phyloP scores from a whole-genome alignment of 2,888 invertebrate species.

The Nesidiocoris tenuis region DNA sequence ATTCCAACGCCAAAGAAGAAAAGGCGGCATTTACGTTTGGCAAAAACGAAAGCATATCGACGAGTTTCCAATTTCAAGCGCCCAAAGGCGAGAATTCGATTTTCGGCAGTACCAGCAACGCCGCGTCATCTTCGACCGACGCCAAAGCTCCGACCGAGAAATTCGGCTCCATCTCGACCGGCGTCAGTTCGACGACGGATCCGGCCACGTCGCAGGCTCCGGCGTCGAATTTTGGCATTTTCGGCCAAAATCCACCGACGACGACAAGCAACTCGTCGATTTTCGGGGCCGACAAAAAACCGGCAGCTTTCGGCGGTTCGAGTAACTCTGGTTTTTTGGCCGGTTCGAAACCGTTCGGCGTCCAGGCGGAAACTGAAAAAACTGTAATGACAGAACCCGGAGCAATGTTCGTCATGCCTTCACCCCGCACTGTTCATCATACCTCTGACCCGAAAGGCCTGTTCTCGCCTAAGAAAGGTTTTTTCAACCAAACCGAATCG shows the following conservation, averaged over 20 bases:
- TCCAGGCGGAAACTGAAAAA: background rate
- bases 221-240: background rate
- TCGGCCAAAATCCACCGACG: background rate
- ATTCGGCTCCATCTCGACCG: slow-evolving; percentile 9
- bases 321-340: background rate
- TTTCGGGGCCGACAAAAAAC: slow-evolving; percentile 3
- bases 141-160: slow-evolving; percentile 23
- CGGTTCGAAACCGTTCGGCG: slow-evolving; percentile 5
- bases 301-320: background rate
- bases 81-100: slow-evolving; percentile 9
- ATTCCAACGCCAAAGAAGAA: background rate
- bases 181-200: slow-evolving; percentile 35
- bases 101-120: slow-evolving; percentile 33
- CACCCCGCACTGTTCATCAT: too few species aligned
- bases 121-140: slow-evolving; percentile 37
- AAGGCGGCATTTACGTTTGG: background rate
- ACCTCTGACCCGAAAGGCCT: background rate
- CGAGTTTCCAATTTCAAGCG: background rate
- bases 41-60: background rate
- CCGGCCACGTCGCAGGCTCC: background rate
- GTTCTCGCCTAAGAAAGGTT: slow-evolving; percentile 18
- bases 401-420: background rate
- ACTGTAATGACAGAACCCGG: background rate
- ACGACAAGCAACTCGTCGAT: background rate
- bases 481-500: slow-evolving; percentile 25